Conservation (phyloP, 1,140 invertebrate genomes). For the Dufourea novaeangliae region DNA sequence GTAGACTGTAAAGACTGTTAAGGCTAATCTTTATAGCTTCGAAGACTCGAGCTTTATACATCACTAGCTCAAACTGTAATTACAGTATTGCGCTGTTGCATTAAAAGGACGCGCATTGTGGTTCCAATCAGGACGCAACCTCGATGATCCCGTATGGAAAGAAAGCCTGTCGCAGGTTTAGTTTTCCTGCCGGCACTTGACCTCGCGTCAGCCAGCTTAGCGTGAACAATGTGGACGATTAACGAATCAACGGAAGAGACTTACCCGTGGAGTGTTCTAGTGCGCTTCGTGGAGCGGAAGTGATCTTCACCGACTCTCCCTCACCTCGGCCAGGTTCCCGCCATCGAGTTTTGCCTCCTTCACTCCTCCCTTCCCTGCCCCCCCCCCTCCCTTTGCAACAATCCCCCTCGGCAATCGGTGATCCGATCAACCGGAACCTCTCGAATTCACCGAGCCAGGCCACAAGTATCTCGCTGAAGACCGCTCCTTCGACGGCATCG, state of each 20-base stretch:
- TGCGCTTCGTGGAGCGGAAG: constrained; percentile 61
- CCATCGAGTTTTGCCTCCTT: constrained; percentile 46
- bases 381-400: constrained; percentile 19
- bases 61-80: no score
- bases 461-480: constrained; percentile 69
- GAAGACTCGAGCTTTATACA: no score
- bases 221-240: constrained; percentile 53
- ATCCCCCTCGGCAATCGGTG: constrained; percentile 65
- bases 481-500: constrained; percentile 65
- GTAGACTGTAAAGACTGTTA: no score
- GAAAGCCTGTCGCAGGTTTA: background rate
- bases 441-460: constrained; percentile 73
- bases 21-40: no score
- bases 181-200: constrained; percentile 30
- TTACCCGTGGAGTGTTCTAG: constrained; percentile 54
- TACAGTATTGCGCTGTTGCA: no score
- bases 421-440: constrained; percentile 76
- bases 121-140: no score
- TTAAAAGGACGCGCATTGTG: no score
- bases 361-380: constrained; percentile 6
- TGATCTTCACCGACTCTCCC: constrained; percentile 47
- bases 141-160: background rate
- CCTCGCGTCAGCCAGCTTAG: constrained; percentile 30
- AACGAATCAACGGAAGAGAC: constrained; percentile 56
- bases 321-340: constrained; percentile 35